phyloP scores from a whole-genome alignment of 1,140 invertebrate genomes.

The Vanessa tameamea region DNA sequence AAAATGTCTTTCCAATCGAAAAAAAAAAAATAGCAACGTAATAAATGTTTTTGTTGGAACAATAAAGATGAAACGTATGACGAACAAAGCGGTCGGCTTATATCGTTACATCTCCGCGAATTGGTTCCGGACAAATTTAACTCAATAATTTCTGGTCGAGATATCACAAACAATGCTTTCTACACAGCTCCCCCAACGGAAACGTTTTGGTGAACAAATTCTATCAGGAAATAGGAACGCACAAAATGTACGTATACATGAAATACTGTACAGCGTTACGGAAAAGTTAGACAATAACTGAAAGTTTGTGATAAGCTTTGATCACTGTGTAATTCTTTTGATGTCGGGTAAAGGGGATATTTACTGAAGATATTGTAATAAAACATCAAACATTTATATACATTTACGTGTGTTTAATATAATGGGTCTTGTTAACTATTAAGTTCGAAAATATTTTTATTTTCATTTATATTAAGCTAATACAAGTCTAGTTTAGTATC shows the following conservation, averaged over 20 bases:
- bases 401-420: background rate
- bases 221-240: conserved; percentile 47
- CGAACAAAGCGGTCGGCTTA: conserved; percentile 38
- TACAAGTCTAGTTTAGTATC: too few relatives aligned
- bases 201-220: conserved; percentile 48
- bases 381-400: background rate
- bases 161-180: conserved; percentile 56
- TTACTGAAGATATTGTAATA: background rate
- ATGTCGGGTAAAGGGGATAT: background rate
- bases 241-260: conserved; percentile 18
- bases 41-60: conserved; percentile 39
- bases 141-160: conserved; percentile 59
- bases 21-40: conserved; percentile 17
- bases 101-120: conserved; percentile 45
- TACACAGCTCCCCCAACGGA: conserved; percentile 39
- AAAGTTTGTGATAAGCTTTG: conserved; percentile 21
- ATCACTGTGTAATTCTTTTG: conserved; percentile 10
- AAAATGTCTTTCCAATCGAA: background rate
- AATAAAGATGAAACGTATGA: conserved; percentile 40
- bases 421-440: too few relatives aligned
- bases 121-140: conserved; percentile 53
- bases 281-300: conserved; percentile 5
- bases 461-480: too few relatives aligned
- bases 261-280: conserved; percentile 4
- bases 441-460: too few relatives aligned